phyloP scores from a whole-genome alignment of 1,140 invertebrate genomes.

The Meteorus sp. region DNA sequence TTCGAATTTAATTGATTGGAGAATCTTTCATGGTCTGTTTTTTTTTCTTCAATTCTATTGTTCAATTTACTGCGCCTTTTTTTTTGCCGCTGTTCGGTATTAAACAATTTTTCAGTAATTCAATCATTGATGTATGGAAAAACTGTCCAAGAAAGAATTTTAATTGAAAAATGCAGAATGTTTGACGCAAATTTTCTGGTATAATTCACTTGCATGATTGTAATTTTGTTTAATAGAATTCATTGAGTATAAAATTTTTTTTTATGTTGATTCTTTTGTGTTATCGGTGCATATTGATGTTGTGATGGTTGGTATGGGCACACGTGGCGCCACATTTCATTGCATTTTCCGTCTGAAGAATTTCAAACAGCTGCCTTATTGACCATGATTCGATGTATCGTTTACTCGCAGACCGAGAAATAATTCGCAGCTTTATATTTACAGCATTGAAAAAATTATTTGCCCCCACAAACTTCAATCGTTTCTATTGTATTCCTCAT shows the following conservation, averaged over 20 bases:
- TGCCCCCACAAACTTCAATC: conserved; percentile 15
- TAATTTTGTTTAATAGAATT: too few species aligned
- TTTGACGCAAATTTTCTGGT: too few species aligned
- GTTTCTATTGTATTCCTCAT: background rate
- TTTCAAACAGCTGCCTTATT: conserved; percentile 47
- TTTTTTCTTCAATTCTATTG: background rate
- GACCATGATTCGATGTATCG: conserved; percentile 42
- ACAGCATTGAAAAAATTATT: conserved; percentile 7
- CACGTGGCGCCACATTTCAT: conserved; percentile 50
- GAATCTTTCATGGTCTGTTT: background rate
- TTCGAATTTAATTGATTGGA: background rate
- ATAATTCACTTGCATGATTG: too few species aligned
- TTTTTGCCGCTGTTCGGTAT: too few species aligned
- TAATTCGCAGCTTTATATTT: background rate
- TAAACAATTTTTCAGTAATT: too few species aligned
- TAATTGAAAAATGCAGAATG: too few species aligned
- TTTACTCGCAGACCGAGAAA: background rate
- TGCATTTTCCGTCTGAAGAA: conserved; percentile 49
- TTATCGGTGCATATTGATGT: conserved; percentile 1
- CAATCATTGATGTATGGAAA: too few species aligned
- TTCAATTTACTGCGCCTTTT: conserved; percentile 14
- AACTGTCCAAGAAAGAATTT: too few species aligned
- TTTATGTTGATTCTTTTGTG: conserved; percentile 6
- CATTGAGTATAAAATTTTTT: too few species aligned
- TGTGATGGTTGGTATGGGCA: background rate